A percentile compares a stretch with the other conserved stretches of the same genome.
Evolutionary conservation across 2,113 vertebrate species (phyloP).

Genomic region (Synodontis membranacea): DNA sequence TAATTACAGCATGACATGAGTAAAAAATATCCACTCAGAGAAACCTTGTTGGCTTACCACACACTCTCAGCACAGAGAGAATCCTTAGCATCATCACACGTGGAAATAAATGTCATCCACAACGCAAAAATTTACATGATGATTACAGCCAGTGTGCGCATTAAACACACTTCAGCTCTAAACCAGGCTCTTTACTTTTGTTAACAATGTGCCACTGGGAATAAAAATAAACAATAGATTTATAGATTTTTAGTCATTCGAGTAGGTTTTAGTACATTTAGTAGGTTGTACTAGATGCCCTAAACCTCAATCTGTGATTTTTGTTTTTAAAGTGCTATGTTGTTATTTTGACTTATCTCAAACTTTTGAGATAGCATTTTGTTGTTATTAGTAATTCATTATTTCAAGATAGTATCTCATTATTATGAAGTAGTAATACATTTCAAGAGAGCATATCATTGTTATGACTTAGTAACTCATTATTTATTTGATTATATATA

Average conservation of each 20-base stretch:
- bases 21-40: neutral
- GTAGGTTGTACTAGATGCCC: too few relatives aligned
- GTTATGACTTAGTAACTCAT: too few relatives aligned
- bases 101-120: neutral
- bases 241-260: neutral
- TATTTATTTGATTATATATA: too few relatives aligned
- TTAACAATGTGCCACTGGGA: neutral
- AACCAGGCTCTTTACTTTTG: neutral
- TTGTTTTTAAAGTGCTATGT: neutral
- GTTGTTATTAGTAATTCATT: neutral
- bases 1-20: conserved; percentile 29
- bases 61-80: neutral
- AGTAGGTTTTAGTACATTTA: too few relatives aligned
- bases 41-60: neutral
- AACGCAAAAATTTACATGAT: neutral
- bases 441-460: neutral
- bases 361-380: neutral
- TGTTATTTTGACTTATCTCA: neutral
- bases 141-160: neutral
- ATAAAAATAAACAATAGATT: neutral
- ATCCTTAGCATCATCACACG: neutral
- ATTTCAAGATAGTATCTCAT: neutral
- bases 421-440: neutral
- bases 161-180: neutral
- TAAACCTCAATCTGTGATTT: neutral